Evolutionary conservation across 1,140 invertebrate species (phyloP).

Genomic region (Chrysomallon squamiferum): DNA sequence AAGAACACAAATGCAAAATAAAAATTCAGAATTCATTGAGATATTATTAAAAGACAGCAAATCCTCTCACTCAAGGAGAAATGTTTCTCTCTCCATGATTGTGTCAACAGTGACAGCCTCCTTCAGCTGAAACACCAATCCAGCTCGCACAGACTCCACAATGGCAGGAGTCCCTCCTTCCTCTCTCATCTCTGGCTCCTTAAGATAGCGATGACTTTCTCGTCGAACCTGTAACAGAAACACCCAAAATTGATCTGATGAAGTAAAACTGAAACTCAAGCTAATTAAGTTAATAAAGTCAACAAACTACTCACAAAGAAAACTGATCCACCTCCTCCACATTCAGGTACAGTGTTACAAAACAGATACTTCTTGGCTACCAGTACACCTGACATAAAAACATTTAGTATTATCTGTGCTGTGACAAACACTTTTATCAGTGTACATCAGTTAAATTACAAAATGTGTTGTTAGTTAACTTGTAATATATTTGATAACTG

Average conservation of each 20-base stretch:
- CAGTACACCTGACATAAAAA: conserved; percentile 67
- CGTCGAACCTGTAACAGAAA: conserved; percentile 53
- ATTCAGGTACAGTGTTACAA: conserved; percentile 66
- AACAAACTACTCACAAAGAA: conserved; percentile 67
- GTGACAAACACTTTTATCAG: too few relatives aligned
- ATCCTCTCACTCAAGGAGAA: conserved; percentile 38
- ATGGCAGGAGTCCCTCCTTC: conserved; percentile 86
- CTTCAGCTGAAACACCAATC: conserved; percentile 86
- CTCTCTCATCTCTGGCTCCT: conserved; percentile 75
- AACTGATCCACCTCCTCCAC: conserved; percentile 71
- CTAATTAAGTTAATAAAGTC: background rate
- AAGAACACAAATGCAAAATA: too few relatives aligned
- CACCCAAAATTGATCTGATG: too few relatives aligned
- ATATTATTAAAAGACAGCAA: too few relatives aligned
- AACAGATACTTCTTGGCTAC: conserved; percentile 75
- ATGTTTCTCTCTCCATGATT: conserved; percentile 77
- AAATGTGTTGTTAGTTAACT: too few relatives aligned
- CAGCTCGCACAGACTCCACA: conserved; percentile 83
- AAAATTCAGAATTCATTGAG: too few relatives aligned
- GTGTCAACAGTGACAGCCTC: conserved; percentile 77
- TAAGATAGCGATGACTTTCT: conserved; percentile 68
- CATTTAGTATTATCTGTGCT: too few relatives aligned
- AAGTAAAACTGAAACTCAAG: too few relatives aligned
- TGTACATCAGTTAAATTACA: too few relatives aligned
- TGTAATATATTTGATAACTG: too few relatives aligned